A percentile compares a stretch with the other conserved stretches of the same genome.
phyloP scores from a whole-genome alignment of 2,113 vertebrate species.

The Symphodus melops region DNA sequence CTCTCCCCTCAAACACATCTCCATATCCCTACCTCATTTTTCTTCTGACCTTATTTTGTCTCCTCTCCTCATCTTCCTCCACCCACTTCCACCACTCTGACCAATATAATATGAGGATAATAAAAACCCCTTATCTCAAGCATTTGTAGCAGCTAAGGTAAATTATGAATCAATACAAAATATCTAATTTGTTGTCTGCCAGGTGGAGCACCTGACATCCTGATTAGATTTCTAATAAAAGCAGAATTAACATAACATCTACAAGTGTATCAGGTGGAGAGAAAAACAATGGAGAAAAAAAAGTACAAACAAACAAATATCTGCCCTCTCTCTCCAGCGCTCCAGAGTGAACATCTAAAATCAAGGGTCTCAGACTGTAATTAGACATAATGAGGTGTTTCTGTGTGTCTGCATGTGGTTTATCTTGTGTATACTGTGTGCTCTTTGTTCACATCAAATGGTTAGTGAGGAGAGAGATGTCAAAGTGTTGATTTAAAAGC shows the following conservation, averaged over 20 bases:
- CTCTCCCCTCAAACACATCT: background rate
- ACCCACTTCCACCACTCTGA: background rate
- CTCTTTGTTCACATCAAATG: conserved; percentile 19
- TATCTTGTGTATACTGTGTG: background rate
- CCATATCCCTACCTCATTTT: conserved; percentile 18
- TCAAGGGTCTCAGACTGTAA: conserved; percentile 29
- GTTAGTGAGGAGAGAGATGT: conserved; percentile 27
- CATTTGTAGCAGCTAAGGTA: background rate
- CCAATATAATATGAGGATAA: background rate
- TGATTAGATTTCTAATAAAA: no score
- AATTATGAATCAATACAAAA: background rate
- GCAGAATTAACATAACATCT: background rate
- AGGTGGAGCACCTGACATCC: background rate
- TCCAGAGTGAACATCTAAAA: background rate
- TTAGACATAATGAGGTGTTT: conserved; percentile 48
- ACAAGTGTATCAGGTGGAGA: conserved; percentile 5
- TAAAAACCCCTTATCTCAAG: background rate
- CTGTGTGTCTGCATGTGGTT: conserved; percentile 6
- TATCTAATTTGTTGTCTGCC: conserved; percentile 19
- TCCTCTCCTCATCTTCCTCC: conserved; percentile 6
- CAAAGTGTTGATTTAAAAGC: conserved; percentile 40
- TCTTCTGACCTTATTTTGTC: conserved; percentile 40
- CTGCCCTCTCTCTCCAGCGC: conserved; percentile 7
- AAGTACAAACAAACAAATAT: conserved; percentile 24
- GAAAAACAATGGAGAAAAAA: background rate